phyloP scores from a whole-genome alignment of 2,797 vertebrate genomes.

The Coregonus suidteri region DNA sequence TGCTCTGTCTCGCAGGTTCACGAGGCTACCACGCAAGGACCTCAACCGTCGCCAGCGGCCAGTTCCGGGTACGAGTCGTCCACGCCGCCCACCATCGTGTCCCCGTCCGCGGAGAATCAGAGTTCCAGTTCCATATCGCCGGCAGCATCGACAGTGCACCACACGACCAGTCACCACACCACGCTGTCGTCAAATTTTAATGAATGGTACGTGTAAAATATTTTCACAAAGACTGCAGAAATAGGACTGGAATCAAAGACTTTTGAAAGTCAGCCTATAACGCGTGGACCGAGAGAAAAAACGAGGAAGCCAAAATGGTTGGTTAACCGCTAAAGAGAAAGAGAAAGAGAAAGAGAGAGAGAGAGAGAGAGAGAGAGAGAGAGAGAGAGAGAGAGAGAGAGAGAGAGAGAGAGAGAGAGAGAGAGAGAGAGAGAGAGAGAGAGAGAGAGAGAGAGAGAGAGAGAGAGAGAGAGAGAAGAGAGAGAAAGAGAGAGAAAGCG shows the following conservation, averaged over 20 bases:
- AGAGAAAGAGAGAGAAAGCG: conserved; percentile 55
- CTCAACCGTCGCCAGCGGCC: conserved; percentile 96
- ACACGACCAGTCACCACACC: conserved; percentile 97
- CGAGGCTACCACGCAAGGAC: conserved; percentile 89
- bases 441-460: conserved; percentile 52
- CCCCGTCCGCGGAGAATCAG: conserved; percentile 97
- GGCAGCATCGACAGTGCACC: conserved; percentile 93
- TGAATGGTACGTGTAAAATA: conserved; percentile 99
- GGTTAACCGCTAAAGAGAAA: conserved; percentile 74
- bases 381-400: conserved; percentile 57
- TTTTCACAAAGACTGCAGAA: conserved; percentile 86
- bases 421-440: conserved; percentile 53
- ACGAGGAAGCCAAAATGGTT: conserved; percentile 62
- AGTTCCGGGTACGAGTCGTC: conserved; percentile 98
- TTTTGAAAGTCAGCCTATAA: conserved; percentile 79
- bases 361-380: conserved; percentile 47
- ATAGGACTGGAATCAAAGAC: conserved; percentile 83
- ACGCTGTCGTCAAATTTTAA: conserved; percentile 99
- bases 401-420: conserved; percentile 37
- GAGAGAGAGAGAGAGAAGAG: conserved; percentile 27
- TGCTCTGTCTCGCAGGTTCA: conserved; percentile 84
- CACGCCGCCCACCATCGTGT: conserved; percentile 97
- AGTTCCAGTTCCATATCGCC: conserved; percentile 97
- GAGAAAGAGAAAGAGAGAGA: conserved; percentile 28
- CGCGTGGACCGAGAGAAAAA: conserved; percentile 82